Base-by-base conservation (phyloP, 2,888 invertebrate species). In the Drosophila paranaensis region DNA sequence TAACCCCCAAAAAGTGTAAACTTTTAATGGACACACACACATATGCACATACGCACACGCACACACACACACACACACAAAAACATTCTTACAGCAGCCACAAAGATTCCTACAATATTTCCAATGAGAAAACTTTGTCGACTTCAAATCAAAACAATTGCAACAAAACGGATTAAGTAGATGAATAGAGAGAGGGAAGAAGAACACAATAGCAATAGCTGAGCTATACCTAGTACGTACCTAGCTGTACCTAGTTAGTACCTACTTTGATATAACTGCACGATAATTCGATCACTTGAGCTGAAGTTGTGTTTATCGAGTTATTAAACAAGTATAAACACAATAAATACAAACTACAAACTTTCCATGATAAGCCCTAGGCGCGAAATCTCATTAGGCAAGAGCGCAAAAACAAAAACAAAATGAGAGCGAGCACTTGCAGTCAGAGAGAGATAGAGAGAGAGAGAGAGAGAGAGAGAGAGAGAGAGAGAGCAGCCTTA, bases 1-100 rank as follows among this genome's bases (percentile, higher is more conserved):
- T 86, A 86, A 86, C 85, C 90, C 88, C 88, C 88, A 74, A 87
- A 84, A 84, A 83, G 74, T 89, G 73, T 83, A 87, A 84, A 85
- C 79, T 80, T 81, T 78, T 81, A 76, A 64, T 79, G 82, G 75
- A 68, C 71, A 65, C 63, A 57, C 53, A 54, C 60, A 75, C 46
- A 77, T 14, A 3, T 14, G 39, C 56, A 25, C 46, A 11, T 25
- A 62, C 33, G 51, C 14, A 55, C 27, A 42, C 25, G 30, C 50
- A 66, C 20, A 55, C 13, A 42, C 25, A 53, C 13, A 35, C 11
- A 51, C 13, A 45, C 13, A n/a, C 11, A 40, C 35, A 16, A 13
- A 13, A 33, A 43, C n/a, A 40, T 13, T 27, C 39, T 16, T 11
- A 39, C 45, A 67, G 48, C 54, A 54, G 53, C 57, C 77, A 54